These are phyloP conservation scores for Parazoanthus atlanticus DNA, from an alignment of 92 coral and sea anemone species.

Conservation along the genomic window DNA sequence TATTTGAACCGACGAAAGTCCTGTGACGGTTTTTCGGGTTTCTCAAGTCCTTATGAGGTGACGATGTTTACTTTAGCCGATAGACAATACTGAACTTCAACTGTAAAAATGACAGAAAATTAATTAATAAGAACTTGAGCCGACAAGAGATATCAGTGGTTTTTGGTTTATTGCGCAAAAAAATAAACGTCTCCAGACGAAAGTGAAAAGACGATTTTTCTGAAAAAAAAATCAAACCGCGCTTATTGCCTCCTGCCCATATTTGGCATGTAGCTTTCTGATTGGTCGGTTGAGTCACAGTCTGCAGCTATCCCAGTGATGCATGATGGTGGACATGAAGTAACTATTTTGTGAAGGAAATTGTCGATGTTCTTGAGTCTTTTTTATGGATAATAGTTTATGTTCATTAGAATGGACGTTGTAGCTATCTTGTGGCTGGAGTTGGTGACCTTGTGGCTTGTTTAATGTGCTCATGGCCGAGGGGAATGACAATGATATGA, in stretches of 20 bases:
- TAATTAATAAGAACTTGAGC: neutral
- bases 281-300: conserved; percentile 86
- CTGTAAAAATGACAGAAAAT: neutral
- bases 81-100: neutral
- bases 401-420: conserved; percentile 63
- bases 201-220: neutral
- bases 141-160: neutral
- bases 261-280: conserved; percentile 76
- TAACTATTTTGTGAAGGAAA: conserved; percentile 43
- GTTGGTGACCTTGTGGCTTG: conserved; percentile 58
- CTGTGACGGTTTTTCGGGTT: neutral
- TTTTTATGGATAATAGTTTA: conserved; percentile 4
- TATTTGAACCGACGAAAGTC: neutral
- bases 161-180: neutral
- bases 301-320: conserved; percentile 84
- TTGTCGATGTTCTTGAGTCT: conserved; percentile 33
- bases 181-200: neutral
- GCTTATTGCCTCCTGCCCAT: conserved; percentile 77
- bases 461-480: conserved; percentile 85
- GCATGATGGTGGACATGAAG: conserved; percentile 81
- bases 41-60: neutral
- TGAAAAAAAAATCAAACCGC: conserved; percentile 62
- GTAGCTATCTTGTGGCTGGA: conserved; percentile 63
- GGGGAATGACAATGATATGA: conserved; percentile 96
- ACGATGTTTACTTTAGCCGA: neutral